Conservation (phyloP, 1,140 invertebrate genomes). For the Leptinotarsa lineolata region DNA sequence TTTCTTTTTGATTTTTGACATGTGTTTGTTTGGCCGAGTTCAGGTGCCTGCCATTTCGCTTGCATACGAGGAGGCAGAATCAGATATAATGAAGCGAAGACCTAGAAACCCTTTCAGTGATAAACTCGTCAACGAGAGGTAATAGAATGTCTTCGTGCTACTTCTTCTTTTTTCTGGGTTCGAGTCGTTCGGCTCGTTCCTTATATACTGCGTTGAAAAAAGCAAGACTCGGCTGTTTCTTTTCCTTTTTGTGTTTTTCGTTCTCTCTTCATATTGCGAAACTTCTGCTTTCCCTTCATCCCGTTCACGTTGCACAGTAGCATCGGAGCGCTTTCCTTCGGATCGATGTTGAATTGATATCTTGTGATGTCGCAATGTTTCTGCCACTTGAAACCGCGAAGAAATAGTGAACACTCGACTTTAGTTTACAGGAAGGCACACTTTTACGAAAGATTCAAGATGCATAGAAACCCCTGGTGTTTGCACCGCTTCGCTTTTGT, state of each 20-base stretch:
- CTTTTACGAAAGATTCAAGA: too few relatives aligned
- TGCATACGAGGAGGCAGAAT: conserved; percentile 99
- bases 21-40: conserved; percentile 59
- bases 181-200: conserved; percentile 30
- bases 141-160: conserved; percentile 55
- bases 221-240: conserved; percentile 17
- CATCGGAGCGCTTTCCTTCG: conserved; percentile 8
- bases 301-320: conserved; percentile 20
- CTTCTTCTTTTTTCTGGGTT: conserved; percentile 32
- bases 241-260: conserved; percentile 21
- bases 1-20: conserved; percentile 44
- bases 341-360: conserved; percentile 44
- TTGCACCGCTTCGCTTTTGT: too few relatives aligned
- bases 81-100: conserved; percentile 99
- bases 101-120: conserved; percentile 96
- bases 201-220: conserved; percentile 23
- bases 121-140: conserved; percentile 99
- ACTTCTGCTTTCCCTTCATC: conserved; percentile 38
- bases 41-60: conserved; percentile 99
- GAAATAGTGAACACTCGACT: too few relatives aligned
- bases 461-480: too few relatives aligned
- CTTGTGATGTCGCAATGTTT: too few relatives aligned
- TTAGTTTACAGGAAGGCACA: too few relatives aligned
- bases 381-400: too few relatives aligned
- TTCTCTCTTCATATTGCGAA: conserved; percentile 34